These are phyloP conservation scores for Oegoconia quadripuncta DNA, from an alignment of 2,888 invertebrate genomes.

Conservation along the genomic window DNA sequence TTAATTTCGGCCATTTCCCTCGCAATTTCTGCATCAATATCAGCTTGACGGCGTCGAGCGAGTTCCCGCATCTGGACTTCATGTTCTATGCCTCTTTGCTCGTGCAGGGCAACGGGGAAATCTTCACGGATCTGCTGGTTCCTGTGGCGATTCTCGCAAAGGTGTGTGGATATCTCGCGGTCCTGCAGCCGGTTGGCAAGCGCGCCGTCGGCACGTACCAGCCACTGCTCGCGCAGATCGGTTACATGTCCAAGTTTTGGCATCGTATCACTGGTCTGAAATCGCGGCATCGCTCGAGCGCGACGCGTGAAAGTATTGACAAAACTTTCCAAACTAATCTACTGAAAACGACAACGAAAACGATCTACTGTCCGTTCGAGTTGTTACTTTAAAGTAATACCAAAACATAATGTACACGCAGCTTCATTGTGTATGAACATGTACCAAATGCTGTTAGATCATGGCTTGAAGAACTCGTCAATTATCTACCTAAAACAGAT, in stretches of 20 bases:
- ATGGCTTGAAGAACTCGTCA: conserved; percentile 24
- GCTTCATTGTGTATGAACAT: conserved; percentile 34
- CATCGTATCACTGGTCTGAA: conserved; percentile 66
- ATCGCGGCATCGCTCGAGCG: conserved; percentile 55
- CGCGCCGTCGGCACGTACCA: conserved; percentile 69
- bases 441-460: conserved; percentile 23
- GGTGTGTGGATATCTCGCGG: conserved; percentile 69
- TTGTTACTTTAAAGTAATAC: conserved; percentile 10
- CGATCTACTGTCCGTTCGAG: neutral
- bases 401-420: conserved; percentile 30
- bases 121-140: conserved; percentile 74
- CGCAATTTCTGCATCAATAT: conserved; percentile 70
- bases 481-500: conserved; percentile 5
- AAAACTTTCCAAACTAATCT: conserved; percentile 25
- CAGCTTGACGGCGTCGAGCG: conserved; percentile 61
- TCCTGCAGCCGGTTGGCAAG: conserved; percentile 71
- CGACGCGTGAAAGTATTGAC: conserved; percentile 31
- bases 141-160: conserved; percentile 67
- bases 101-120: conserved; percentile 66
- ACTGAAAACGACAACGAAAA: neutral
- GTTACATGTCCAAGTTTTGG: conserved; percentile 72
- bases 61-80: conserved; percentile 56
- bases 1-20: conserved; percentile 71
- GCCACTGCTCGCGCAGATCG: conserved; percentile 70
- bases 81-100: conserved; percentile 64